Evolutionary conservation across 2,113 vertebrate species (phyloP).

Genomic region (Felis chaus): DNA sequence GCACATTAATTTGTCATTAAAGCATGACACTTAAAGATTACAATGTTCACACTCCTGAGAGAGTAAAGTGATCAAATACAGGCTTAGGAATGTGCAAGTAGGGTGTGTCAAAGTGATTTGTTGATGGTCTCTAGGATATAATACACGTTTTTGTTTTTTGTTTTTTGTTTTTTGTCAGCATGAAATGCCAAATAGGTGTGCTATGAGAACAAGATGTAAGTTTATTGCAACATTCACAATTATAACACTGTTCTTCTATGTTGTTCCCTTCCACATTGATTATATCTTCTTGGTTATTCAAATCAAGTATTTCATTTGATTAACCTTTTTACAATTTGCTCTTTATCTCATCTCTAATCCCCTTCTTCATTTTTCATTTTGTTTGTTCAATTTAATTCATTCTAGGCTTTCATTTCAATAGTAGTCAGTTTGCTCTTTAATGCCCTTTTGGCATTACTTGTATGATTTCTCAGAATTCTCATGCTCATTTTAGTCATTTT

Average conservation of each 20-base stretch:
- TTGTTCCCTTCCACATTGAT: not conserved
- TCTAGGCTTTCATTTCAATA: constrained; percentile 23
- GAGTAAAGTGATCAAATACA: not conserved
- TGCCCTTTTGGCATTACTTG: not conserved
- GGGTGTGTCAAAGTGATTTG: not conserved
- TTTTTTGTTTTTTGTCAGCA: not conserved
- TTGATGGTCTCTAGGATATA: not conserved
- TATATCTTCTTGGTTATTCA: not conserved
- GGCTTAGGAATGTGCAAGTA: not conserved
- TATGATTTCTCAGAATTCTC: not conserved
- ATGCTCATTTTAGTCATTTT: not conserved
- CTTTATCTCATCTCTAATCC: constrained; percentile 8
- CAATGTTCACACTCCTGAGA: not conserved
- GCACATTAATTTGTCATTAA: not conserved
- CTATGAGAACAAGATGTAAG: not conserved
- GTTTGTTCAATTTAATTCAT: not conserved
- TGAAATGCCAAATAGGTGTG: not conserved
- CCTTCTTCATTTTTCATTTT: not conserved
- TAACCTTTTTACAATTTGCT: constrained; percentile 3
- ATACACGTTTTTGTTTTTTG: not conserved
- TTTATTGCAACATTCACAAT: not conserved
- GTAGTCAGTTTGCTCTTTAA: not conserved
- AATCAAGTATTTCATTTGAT: constrained; percentile 17
- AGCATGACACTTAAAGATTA: not conserved
- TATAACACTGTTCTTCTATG: not conserved